Base-by-base conservation (phyloP, 2,113 vertebrate genomes). In the Alectura lathami region DNA sequence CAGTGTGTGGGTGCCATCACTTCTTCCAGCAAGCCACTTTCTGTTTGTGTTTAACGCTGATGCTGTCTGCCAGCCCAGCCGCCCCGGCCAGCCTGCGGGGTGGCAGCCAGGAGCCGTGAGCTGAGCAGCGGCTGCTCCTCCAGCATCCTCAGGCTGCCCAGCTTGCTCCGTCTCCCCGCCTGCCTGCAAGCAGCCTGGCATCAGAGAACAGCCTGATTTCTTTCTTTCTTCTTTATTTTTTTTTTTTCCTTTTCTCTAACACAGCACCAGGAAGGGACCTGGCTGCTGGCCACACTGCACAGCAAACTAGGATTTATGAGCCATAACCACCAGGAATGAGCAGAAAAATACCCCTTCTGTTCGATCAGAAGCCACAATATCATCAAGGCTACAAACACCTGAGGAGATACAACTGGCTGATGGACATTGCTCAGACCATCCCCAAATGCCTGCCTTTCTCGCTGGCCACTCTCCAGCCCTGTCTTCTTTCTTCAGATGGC, bases 101-200 rank as follows among this genome's bases (percentile, higher is more conserved):
- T 87, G 70, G 43, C 82, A 90, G 50, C 43, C 88, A 88, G 60
- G 20, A 92, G 62, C 88, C 91, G 48, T 36, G 51, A 85, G 47
- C 34, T n/a, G 54, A 88, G 72, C 88, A 83, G 83, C 7, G 2
- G 16, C 91, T 85, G 32, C 48, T 90, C 75, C 34, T 53, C 36
- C 72, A 57, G 60, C 42, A 47, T 84, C 34, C 72, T 70, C 42
- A 8, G 38, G 72, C 69, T 45, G 7, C n/a, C 27, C 3, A 0
- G 15, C 81, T 83, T 11, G 0, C 23, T 78, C 47, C 51, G 62
- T 13, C 57, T 78, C 26, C 56, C 29, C 2, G 0, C 24, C 69
- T 60, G 18, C 38, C 54, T 45, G 4, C 21, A 70, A 79, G 70
- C 91, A 70, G 76, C 16, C 67, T 2, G 1, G 34, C n/a, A n/a